Evolutionary conservation across 2,888 invertebrate genomes (phyloP), one percentile per base, ranked within the genome.

Genomic region (Agonopterix subpropinquella): DNA sequence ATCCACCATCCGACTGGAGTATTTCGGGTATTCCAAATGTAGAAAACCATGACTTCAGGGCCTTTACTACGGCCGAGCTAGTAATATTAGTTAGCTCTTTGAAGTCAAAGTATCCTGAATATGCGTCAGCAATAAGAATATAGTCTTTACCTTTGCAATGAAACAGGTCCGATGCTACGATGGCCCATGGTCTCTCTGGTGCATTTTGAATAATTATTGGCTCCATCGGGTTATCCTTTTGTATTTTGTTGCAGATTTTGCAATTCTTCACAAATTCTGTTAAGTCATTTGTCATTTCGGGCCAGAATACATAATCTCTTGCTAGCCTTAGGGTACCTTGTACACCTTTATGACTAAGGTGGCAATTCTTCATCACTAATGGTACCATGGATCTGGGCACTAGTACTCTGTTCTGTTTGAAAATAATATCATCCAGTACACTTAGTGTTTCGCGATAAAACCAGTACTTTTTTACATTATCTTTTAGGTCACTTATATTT

Each of bases 391-490:
- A 10, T 36, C 11, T 42, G 8, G 48, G 47, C 11, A 47, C 43
- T 10, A 48, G 11, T 18, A 45, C 44, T 47, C 47, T 52, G 11
- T 49, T 36, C 47, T 47, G 11, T 47, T 52, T 52, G 10, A 49
- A 52, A 11, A 52, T 47, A 2, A 52, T 43, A 1, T 44, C 15
- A 28, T 47, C 18, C 41, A 28, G 15, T 1, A 46, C 45, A 41
- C 51, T 51, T 10, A 52, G 36, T 37, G 28, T 43, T 44, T 54
- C 49, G 47, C 49, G 45, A 37, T 47, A 53, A 37, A 36, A 43
- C 47, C 39, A 53, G 41, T 48, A 56, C 45, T 41, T 54, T 46
- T 47, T 49, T 10, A 46, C n/a, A n/a, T 47, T 46, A 47, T 47
- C 47, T 39, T 41, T 35, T 0, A 53, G 18, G 8, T 49, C 8